A percentile compares a stretch with the other conserved stretches of the same genome.
Conservation (phyloP, 2,888 invertebrate species). For the Spisula subtruncata region DNA sequence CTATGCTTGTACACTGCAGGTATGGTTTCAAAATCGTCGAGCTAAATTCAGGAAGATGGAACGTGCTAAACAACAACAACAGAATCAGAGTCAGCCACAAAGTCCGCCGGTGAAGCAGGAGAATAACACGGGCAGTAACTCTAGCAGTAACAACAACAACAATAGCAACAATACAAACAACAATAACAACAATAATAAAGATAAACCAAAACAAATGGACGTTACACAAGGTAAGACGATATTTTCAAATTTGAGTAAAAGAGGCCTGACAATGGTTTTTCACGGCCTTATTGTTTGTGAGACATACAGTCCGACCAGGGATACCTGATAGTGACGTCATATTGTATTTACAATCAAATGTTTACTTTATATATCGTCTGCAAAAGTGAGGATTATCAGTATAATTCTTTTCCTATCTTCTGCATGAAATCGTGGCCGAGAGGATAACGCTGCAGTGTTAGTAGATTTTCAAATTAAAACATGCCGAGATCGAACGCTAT, state of each 20-base stretch:
- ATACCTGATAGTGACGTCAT: too few relatives aligned
- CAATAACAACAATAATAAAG: conserved; percentile 73
- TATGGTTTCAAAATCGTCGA: conserved; percentile 88
- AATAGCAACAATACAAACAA: conserved; percentile 77
- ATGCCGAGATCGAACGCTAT: too few relatives aligned
- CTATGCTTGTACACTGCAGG: conserved; percentile 76
- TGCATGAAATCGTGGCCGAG: too few relatives aligned
- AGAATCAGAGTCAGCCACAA: conserved; percentile 74
- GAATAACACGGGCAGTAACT: conserved; percentile 71
- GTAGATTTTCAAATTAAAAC: too few relatives aligned
- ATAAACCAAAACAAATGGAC: conserved; percentile 78
- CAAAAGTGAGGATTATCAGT: too few relatives aligned
- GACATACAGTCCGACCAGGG: too few relatives aligned
- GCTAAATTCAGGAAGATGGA: conserved; percentile 88
- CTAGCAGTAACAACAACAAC: conserved; percentile 75
- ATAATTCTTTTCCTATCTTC: too few relatives aligned
- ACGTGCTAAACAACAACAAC: conserved; percentile 86
- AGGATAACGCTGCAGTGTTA: too few relatives aligned
- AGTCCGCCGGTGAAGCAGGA: conserved; percentile 76
- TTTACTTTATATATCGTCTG: too few relatives aligned
- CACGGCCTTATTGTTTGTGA: too few relatives aligned
- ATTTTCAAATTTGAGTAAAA: neutral
- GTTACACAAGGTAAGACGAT: conserved; percentile 73
- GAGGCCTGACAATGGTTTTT: too few relatives aligned
- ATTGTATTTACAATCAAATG: too few relatives aligned